Evolutionary conservation across 2,797 vertebrate genomes (phyloP), one percentile per base, ranked within the genome.

Genomic region (Capromys pilorides): DNA sequence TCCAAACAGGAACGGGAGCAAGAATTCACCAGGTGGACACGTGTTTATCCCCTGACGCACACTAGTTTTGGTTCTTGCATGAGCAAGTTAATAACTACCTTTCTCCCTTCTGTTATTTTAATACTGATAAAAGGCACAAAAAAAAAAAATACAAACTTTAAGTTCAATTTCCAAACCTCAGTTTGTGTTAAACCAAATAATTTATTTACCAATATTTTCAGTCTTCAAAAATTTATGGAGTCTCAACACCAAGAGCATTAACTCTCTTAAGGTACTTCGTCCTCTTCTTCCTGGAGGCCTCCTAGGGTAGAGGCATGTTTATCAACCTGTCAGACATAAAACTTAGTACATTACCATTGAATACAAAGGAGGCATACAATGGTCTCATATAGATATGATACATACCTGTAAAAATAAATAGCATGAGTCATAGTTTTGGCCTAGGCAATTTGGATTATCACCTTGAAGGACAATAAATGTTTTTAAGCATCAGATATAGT

Each of bases 101-200:
- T 84, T 64, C 81, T 87, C 33, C 26, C 59, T 86, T 67, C 24
- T 95, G 3, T 36, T 91, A 88, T 57, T 79, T 80, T 94, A 33
- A 71, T 69, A 22, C 22, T 69, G 36, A 49, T 36, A 14, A 67
- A 67, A 67, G 64, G 5, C 5, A n/a, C n/a, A n/a, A n/a, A 67
- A 67, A 67, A 67, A 31, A 31, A 13, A 66, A 66, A 66, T 16
- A 31, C 31, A 64, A 12, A 26, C 13, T n/a, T 54, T 79, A 24
- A 59, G 6, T 51, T 93, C 86, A 67, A 22, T 86, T 26, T 57
- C 28, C 33, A 51, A 61, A 90, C 19, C 31, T 49, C 59, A 54
- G 24, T 41, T 90, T 67, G 16, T 62, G 83, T 62, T 91, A 61
- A 95, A 64, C 7, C 28, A 93, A 83, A 45, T 88, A 62, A 57